These are phyloP conservation scores for Asarcornis scutulata DNA, from an alignment of 2,113 vertebrate genomes.

Conservation along the genomic window DNA sequence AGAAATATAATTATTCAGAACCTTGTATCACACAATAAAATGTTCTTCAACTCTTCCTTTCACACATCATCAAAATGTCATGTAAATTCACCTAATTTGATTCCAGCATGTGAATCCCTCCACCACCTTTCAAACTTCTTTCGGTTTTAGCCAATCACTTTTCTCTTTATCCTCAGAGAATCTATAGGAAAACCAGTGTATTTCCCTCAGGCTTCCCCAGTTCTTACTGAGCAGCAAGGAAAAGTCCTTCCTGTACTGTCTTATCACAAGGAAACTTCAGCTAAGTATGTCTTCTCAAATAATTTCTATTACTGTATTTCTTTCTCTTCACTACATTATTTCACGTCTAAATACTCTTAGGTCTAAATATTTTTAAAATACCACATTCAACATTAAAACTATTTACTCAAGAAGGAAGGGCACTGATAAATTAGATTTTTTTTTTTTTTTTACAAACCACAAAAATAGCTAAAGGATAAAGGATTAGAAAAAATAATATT, in stretches of 20 bases:
- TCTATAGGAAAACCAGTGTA: neutral
- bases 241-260: neutral
- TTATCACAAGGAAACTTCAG: neutral
- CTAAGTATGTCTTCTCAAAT: neutral
- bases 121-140: neutral
- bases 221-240: neutral
- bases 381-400: neutral
- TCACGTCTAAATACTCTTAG: neutral
- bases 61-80: neutral
- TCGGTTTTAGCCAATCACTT: neutral
- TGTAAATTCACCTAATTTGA: neutral
- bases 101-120: neutral
- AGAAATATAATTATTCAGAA: neutral
- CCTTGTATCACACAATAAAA: neutral
- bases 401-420: neutral
- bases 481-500: neutral
- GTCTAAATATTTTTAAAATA: neutral
- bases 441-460: neutral
- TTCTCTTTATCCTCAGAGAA: neutral
- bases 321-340: neutral
- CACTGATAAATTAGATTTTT: neutral
- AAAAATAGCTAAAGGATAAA: neutral
- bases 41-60: neutral
- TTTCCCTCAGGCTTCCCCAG: neutral
- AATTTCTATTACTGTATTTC: neutral